These are phyloP conservation scores for Lasioglossum pauxillum DNA, from an alignment of 2,888 invertebrate species.

Conservation along the genomic window DNA sequence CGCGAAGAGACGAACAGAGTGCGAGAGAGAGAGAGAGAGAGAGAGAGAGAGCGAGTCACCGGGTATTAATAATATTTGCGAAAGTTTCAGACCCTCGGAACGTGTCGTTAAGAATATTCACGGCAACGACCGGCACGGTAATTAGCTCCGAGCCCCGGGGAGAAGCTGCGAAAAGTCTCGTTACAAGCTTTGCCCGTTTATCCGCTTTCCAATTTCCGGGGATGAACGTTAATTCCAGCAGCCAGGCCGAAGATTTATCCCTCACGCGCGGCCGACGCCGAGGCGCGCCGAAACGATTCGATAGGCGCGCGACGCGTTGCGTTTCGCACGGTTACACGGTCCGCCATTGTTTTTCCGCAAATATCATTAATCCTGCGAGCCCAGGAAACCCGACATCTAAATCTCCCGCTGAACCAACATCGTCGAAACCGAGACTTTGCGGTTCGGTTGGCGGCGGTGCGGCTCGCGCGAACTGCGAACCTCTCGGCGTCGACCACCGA, in stretches of 20 bases:
- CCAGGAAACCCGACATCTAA: constrained; percentile 15
- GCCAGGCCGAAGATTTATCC: background rate
- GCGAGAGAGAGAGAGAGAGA: background rate
- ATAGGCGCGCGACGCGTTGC: background rate
- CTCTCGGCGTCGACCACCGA: constrained; percentile 43
- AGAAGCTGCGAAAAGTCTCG: constrained; percentile 19
- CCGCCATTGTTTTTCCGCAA: constrained; percentile 19
- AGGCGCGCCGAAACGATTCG: background rate
- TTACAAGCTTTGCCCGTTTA: constrained; percentile 10
- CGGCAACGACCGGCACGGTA: constrained; percentile 29
- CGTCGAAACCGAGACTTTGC: constrained; percentile 43
- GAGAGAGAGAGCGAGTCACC: background rate
- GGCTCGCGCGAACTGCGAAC: constrained; percentile 23
- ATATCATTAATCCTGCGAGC: constrained; percentile 36
- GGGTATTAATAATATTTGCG: constrained; percentile 51
- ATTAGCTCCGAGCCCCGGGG: constrained; percentile 29
- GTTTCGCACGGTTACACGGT: background rate
- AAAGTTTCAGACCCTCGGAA: constrained; percentile 31
- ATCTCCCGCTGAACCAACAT: constrained; percentile 22
- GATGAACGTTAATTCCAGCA: constrained; percentile 6
- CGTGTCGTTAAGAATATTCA: constrained; percentile 21
- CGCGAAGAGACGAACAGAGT: background rate
- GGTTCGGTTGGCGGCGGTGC: constrained; percentile 28
- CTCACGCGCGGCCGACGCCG: background rate
- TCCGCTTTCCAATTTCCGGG: constrained; percentile 1